Evolutionary conservation across 2,888 invertebrate species (phyloP), one percentile per base, ranked within the genome.

Genomic region (Stomorhina lunata): DNA sequence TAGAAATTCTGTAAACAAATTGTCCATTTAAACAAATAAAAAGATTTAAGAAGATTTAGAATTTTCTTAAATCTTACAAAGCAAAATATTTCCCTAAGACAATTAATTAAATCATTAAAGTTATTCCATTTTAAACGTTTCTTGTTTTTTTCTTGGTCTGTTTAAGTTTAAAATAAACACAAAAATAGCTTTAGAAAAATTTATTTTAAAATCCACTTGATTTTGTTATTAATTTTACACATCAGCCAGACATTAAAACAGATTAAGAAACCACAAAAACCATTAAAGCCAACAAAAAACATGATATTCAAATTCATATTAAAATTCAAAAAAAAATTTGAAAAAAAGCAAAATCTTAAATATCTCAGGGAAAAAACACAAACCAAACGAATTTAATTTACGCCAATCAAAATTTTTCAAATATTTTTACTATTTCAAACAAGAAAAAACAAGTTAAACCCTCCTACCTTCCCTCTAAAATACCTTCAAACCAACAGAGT

Each of bases 361-460:
- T 10, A 50, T n/a, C n/a, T n/a, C n/a, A n/a, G n/a, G n/a, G n/a
- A n/a, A 48, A n/a, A 40, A 22, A 32, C 32, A 69, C 29, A 50
- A 4, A 32, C 12, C 25, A 9, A 25, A 17, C 50, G 25, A 72
- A 53, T 81, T 79, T 59, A 65, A 17, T 82, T 71, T 66, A 76
- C 59, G 65, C 82, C 78, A 82, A 82, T 79, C 82, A 82, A 82
- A 82, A 82, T 79, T 76, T 53, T 79, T 82, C 59, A 75, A 76
- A 82, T 82, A 59, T 29, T 79, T 75, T 55, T 48, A 17, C 15
- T 7, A 45, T 55, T 63, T 61, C 5, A 37, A 20, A 27, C 57
- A 66, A 75, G 10, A 66, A 45, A 66, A 1, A 1, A 29, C 32
- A 53, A 63, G 45, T 15, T 15, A 12, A 20, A 20, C 43, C 17